These are phyloP conservation scores for Vidua chalybeata DNA, from an alignment of 2,113 vertebrate species.

Conservation along the genomic window DNA sequence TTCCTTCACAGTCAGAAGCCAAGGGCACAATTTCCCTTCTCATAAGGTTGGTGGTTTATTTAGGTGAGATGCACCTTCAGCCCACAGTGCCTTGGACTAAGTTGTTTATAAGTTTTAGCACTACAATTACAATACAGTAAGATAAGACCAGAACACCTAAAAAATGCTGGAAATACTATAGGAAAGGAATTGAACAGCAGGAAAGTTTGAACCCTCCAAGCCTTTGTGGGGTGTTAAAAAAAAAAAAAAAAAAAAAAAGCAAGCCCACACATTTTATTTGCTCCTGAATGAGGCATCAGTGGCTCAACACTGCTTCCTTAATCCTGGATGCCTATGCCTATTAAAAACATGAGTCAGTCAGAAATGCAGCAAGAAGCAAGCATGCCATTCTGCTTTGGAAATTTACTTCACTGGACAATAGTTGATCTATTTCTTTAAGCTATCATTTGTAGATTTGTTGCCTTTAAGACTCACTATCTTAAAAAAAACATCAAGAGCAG, in stretches of 20 bases:
- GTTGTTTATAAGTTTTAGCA: neutral
- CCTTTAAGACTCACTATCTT: neutral
- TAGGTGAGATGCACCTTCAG: neutral
- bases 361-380: neutral
- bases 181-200: neutral
- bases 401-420: neutral
- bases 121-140: neutral
- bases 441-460: neutral
- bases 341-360: neutral
- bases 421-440: neutral
- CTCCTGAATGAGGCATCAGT: neutral
- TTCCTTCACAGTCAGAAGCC: neutral
- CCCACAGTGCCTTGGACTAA: neutral
- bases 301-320: neutral
- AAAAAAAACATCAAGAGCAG: neutral
- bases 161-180: neutral
- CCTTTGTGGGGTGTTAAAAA: no score
- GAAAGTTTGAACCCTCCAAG: neutral
- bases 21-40: neutral
- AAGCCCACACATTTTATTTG: neutral
- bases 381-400: neutral
- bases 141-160: neutral
- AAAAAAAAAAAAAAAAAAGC: no score
- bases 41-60: neutral
- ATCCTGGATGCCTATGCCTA: neutral